Base-by-base conservation (phyloP, 2,797 vertebrate genomes). In the Gouania willdenowi region DNA sequence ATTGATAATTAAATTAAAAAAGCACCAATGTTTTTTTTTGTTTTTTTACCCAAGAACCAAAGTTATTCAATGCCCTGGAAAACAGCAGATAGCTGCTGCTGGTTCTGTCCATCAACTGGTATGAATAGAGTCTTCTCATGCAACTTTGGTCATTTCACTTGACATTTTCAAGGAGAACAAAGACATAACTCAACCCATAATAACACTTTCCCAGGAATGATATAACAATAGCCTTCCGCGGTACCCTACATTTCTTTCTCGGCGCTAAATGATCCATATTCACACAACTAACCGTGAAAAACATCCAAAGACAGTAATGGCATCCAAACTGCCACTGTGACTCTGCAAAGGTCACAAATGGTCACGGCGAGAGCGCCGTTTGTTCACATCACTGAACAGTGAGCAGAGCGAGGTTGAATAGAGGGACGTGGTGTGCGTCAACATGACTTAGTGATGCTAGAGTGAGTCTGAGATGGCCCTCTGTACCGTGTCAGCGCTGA, bases 391-490 rank as follows among this genome's bases (percentile, higher is more conserved):
- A 35, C 30, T 23, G 61, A 64, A 54, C 59, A 47, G 34, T 2
- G 59, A 63, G 55, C 58, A 13, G 51, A 58, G 33, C 23, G 43
- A 28, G 36, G 55, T 20, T 50, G 62, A 75, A 61, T 25, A 33
- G 23, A 6, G 10, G 43, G 54, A 59, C 49, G 66, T 4, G 57
- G 61, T 60, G 59, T 64, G 66, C 57, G 55, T 83, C 82, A 74
- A 46, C 77, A 40, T 27, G 63, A 66, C 62, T 85, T 80, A 81
- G 78, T 63, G 63, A 60, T 1, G 69, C 34, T 61, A 16, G 42
- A 74, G 54, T 10, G 8, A 40, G 31, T 51, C 44, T 38, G 63
- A 66, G 61, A 71, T 6, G 38, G 55, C 37, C 63, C 41, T 41
- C 55, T 41, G 38, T 26, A 24, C 55, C 10, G 36, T 55, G 76